Evolutionary conservation across 2,113 vertebrate species (phyloP).

Genomic region (Epinephelus lanceolatus): DNA sequence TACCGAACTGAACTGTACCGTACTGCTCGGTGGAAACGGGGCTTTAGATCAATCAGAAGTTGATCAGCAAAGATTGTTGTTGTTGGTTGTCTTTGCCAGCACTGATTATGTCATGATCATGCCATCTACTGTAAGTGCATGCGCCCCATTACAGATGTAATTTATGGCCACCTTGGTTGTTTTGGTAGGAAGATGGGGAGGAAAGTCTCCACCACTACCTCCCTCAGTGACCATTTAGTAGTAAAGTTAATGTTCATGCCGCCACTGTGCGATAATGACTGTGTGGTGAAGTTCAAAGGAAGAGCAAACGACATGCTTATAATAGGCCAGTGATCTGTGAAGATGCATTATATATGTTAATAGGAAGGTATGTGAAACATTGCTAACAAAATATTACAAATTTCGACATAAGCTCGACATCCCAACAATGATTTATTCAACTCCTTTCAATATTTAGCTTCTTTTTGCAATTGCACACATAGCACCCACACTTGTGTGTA

Average conservation of each 20-base stretch:
- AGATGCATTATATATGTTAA: neutral
- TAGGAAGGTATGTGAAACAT: neutral
- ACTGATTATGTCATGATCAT: neutral
- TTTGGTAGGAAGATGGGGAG: constrained; percentile 20
- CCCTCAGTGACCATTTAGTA: neutral
- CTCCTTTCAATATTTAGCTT: neutral
- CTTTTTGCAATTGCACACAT: neutral
- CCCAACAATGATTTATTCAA: neutral
- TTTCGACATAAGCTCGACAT: neutral
- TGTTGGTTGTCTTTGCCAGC: neutral
- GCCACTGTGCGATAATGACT: neutral
- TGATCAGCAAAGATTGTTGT: neutral
- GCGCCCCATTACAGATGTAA: neutral
- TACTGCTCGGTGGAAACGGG: too few relatives aligned
- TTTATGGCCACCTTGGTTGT: neutral
- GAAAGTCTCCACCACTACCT: neutral
- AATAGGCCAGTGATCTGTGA: neutral
- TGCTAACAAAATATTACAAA: neutral
- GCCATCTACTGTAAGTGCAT: neutral
- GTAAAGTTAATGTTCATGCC: constrained; percentile 8
- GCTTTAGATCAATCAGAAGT: too few relatives aligned
- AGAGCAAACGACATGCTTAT: neutral
- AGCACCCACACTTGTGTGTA: neutral
- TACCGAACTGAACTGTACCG: too few relatives aligned
- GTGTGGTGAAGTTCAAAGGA: neutral